These are phyloP conservation scores for Bedellia somnulentella DNA, from an alignment of 2,888 invertebrate genomes.

Conservation along the genomic window DNA sequence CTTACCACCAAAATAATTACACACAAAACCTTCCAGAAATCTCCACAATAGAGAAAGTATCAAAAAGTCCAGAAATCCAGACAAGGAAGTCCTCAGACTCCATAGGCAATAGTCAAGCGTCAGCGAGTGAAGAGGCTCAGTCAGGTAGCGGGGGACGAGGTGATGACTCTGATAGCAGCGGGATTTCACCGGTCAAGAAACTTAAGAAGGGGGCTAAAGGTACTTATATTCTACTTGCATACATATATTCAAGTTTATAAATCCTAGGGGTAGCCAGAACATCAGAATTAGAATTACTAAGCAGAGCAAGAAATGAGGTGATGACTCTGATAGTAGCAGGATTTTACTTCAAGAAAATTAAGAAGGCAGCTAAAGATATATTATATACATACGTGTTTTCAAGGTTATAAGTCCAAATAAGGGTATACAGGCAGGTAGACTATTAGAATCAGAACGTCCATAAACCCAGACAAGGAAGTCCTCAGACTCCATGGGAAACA, in stretches of 20 bases:
- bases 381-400: too few relatives aligned
- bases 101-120: background rate
- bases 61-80: background rate
- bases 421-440: too few relatives aligned
- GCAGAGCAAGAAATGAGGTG: slow-evolving; percentile 6
- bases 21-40: too few relatives aligned
- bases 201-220: slow-evolving; percentile 41
- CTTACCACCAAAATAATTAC: too few relatives aligned
- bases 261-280: too few relatives aligned
- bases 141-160: background rate
- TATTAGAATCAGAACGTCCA: background rate
- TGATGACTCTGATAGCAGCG: slow-evolving; percentile 27
- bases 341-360: slow-evolving; percentile 43
- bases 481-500: background rate
- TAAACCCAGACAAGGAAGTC: background rate
- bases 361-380: slow-evolving; percentile 44
- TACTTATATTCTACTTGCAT: too few relatives aligned
- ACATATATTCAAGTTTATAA: too few relatives aligned
- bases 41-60: background rate
- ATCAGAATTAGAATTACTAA: too few relatives aligned
- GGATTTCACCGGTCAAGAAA: slow-evolving; percentile 40
- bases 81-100: background rate
- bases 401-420: too few relatives aligned
- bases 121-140: background rate
- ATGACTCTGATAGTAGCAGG: slow-evolving; percentile 27